These are phyloP conservation scores for Oreohelix idahoensis DNA, from an alignment of 1,140 invertebrate genomes.

Conservation along the genomic window DNA sequence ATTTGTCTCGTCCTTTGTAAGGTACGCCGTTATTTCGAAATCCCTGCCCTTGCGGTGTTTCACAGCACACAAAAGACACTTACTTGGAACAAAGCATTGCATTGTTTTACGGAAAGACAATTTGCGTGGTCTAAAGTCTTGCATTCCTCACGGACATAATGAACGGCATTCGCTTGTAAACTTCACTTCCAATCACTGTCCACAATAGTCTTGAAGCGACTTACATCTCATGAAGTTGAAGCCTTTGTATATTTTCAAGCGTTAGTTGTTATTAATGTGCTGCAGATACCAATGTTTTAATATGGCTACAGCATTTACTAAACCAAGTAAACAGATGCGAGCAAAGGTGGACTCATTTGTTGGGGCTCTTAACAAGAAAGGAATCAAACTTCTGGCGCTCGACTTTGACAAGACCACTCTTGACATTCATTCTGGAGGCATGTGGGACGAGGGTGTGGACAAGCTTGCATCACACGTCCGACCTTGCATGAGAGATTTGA, in stretches of 20 bases:
- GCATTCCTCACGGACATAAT: too few relatives aligned
- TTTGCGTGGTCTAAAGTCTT: too few relatives aligned
- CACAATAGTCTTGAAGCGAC: too few relatives aligned
- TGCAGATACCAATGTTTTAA: not conserved
- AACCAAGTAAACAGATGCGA: slow-evolving; percentile 36
- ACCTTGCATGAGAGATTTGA: slow-evolving; percentile 66
- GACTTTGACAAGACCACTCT: slow-evolving; percentile 72
- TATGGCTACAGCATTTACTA: slow-evolving; percentile 21
- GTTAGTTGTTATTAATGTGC: slow-evolving; percentile 14
- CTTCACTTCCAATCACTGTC: too few relatives aligned
- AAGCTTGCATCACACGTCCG: slow-evolving; percentile 63
- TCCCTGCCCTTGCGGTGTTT: too few relatives aligned
- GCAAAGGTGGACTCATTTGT: slow-evolving; percentile 51
- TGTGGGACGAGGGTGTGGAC: slow-evolving; percentile 65
- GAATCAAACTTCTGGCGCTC: slow-evolving; percentile 67
- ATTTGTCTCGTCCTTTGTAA: too few relatives aligned
- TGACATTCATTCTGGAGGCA: slow-evolving; percentile 68
- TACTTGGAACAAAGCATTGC: too few relatives aligned
- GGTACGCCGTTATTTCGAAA: too few relatives aligned
- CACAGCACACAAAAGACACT: too few relatives aligned
- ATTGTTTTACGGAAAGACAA: too few relatives aligned
- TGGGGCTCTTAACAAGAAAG: slow-evolving; percentile 52
- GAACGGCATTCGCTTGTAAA: too few relatives aligned
- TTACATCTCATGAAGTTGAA: not conserved
- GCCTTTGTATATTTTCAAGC: not conserved